Evolutionary conservation across 2,888 invertebrate species (phyloP), one percentile per base, ranked within the genome.

Genomic region (Incurvaria masculella): DNA sequence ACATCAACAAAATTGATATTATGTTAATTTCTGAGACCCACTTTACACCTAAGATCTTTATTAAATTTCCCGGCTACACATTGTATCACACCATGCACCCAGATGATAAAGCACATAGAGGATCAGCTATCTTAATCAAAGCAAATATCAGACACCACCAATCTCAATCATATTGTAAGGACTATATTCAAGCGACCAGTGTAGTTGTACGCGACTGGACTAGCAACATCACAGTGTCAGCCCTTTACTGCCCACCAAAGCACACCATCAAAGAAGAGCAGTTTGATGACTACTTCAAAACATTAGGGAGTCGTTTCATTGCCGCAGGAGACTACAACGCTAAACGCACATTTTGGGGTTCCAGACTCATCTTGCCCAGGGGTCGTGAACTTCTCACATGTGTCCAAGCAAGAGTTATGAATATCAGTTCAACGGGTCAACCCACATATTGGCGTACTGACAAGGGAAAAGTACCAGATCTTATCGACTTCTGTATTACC

Each of bases 31-130:
- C 54, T 2, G 56, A 56, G 49, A 57, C 54, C 8, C 54, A 55
- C 40, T 55, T 56, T 19, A 53, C 54, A 11, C 17, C 26, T 1
- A 55, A 51, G 45, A 54, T 44, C 18, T 47, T 45, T 27, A 42
- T 54, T 19, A 48, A 47, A 21, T 48, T 56, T 17, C 49, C 47
- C 5, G 18, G 46, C 53, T 50, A 59, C 55, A 43, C 49, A 57
- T 50, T 64, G 59, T 49, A 64, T 61, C 42, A 63, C 58, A 56
- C 53, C 5, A 55, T 48, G 42, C 55, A 57, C 44, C 54, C 57
- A 11, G 52, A 54, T 45, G 51, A 50, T 6, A 56, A 49, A 42
- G 55, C 54, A 11, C 52, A 54, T 23, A 53, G 52, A 17, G 54
- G 55, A 2, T 53, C 54, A 4, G 55, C 53, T 10, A 51, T 57